phyloP scores from a whole-genome alignment of 2,888 invertebrate species.

The Polyploca ridens region DNA sequence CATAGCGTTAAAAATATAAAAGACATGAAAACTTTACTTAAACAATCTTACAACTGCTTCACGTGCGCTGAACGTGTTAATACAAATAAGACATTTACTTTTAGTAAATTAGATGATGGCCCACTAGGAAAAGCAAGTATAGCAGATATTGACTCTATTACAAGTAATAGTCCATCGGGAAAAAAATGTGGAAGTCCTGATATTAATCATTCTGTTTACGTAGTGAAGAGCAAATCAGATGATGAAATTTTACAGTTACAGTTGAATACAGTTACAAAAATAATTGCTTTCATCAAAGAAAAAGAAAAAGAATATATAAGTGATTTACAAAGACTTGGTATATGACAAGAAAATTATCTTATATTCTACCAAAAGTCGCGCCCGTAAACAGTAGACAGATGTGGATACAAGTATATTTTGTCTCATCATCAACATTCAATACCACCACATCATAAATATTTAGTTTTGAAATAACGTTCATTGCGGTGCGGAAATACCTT shows the following conservation, averaged over 20 bases:
- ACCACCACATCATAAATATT: too few species aligned
- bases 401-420: too few species aligned
- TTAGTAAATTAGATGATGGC: slow-evolving; percentile 44
- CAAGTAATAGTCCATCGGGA: slow-evolving; percentile 28
- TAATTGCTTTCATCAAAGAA: slow-evolving; percentile 56
- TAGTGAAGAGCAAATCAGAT: slow-evolving; percentile 17
- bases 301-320: slow-evolving; percentile 58
- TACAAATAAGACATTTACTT: slow-evolving; percentile 33
- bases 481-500: too few species aligned
- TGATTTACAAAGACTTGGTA: not conserved
- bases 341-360: slow-evolving; percentile 5
- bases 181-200: slow-evolving; percentile 17
- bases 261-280: slow-evolving; percentile 44
- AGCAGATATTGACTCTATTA: slow-evolving; percentile 23
- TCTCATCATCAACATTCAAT: too few species aligned
- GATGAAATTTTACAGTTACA: slow-evolving; percentile 35
- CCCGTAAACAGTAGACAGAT: too few species aligned
- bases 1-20: slow-evolving; percentile 39
- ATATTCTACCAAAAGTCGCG: too few species aligned
- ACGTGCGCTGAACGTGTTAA: slow-evolving; percentile 22
- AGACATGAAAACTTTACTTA: slow-evolving; percentile 39
- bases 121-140: slow-evolving; percentile 34
- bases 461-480: too few species aligned
- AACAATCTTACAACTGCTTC: slow-evolving; percentile 31
- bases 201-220: not conserved